These are phyloP conservation scores for Rhinoptilus africanus DNA, from an alignment of 2,113 vertebrate genomes.

Conservation along the genomic window DNA sequence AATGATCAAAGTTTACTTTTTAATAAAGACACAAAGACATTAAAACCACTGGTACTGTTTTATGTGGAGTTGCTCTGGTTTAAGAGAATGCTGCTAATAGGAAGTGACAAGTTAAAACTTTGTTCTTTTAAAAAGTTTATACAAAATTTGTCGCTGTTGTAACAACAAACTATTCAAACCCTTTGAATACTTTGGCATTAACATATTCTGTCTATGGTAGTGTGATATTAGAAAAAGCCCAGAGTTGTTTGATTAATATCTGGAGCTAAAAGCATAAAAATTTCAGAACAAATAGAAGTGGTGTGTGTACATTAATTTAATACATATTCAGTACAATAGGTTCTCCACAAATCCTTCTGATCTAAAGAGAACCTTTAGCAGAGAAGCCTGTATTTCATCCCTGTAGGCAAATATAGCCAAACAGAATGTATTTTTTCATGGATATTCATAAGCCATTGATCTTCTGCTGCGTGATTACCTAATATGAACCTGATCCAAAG, in stretches of 20 bases:
- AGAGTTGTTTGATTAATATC: background rate
- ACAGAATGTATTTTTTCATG: background rate
- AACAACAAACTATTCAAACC: background rate
- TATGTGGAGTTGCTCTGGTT: background rate
- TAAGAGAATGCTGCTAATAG: background rate
- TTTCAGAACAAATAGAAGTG: background rate
- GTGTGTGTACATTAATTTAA: background rate
- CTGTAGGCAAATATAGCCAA: background rate
- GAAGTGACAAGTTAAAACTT: background rate
- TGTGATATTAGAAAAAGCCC: background rate
- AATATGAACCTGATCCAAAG: background rate
- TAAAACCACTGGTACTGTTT: background rate
- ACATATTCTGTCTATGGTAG: background rate
- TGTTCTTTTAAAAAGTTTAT: background rate
- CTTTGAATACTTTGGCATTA: background rate
- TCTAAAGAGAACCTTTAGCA: background rate
- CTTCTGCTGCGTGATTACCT: background rate
- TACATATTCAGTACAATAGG: background rate
- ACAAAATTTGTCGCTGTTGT: background rate
- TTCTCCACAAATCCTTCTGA: background rate
- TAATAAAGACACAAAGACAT: background rate
- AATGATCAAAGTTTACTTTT: constrained; percentile 24
- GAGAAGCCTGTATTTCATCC: background rate
- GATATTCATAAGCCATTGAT: constrained; percentile 9
- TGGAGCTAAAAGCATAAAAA: background rate